These are phyloP conservation scores for Keiferia lycopersicella DNA, from an alignment of 2,888 invertebrate genomes.

Conservation along the genomic window DNA sequence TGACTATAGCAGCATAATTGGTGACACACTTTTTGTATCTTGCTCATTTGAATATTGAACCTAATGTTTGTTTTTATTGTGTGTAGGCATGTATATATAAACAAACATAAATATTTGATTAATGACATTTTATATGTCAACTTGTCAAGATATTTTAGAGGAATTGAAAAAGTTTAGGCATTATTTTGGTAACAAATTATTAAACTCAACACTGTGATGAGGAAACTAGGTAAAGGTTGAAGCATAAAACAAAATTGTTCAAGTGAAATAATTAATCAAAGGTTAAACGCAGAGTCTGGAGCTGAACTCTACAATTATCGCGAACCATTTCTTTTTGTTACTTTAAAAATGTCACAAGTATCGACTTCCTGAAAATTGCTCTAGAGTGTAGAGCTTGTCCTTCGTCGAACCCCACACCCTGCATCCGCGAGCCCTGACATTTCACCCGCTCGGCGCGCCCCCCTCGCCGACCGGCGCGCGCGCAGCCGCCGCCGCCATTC, in stretches of 20 bases:
- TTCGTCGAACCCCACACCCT: conserved; percentile 31
- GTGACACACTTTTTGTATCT: conserved; percentile 7
- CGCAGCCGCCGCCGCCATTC: conserved; percentile 49
- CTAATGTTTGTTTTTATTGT: not conserved
- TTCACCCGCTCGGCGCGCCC: conserved; percentile 53
- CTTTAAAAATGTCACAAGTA: not conserved
- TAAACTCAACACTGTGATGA: too few relatives aligned
- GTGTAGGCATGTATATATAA: too few relatives aligned
- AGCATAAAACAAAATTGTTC: not conserved
- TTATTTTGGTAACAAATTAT: too few relatives aligned
- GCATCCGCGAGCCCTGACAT: conserved; percentile 70
- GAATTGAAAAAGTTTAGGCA: not conserved
- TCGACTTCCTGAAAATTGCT: conserved; percentile 14
- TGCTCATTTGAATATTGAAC: not conserved
- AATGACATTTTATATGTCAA: not conserved
- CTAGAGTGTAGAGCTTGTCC: conserved; percentile 17
- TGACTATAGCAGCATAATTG: conserved; percentile 13
- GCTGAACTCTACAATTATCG: not conserved
- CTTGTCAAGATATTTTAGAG: not conserved
- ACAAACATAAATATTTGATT: not conserved
- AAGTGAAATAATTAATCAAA: too few relatives aligned
- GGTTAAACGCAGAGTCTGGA: not conserved
- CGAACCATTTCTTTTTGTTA: not conserved
- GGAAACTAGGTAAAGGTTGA: not conserved
- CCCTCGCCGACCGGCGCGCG: conserved; percentile 41